Percentiles rank a stretch among this genome's conserved stretches.
Conservation (phyloP, 2,797 vertebrate genomes). For the Micrastur ruficollis region DNA sequence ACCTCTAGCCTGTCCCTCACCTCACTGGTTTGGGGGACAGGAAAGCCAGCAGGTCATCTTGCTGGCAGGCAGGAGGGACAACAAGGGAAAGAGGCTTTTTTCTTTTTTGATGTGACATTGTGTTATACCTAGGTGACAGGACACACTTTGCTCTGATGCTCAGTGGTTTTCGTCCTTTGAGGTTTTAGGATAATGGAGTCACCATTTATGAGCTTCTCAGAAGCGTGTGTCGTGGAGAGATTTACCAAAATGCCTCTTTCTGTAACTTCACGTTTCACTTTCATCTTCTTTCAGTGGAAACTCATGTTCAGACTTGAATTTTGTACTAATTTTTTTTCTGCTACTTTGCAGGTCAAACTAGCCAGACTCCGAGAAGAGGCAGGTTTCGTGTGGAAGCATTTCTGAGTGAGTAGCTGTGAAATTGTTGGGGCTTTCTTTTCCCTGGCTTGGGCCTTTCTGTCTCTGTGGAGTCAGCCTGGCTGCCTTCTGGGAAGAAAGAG, state of each 20-base stretch:
- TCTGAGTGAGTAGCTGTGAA: constrained; percentile 36
- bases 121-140: background rate
- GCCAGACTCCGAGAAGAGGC: background rate
- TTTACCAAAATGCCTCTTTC: background rate
- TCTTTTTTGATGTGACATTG: background rate
- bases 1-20: background rate
- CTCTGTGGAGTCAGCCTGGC: constrained; percentile 46
- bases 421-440: constrained; percentile 20
- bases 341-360: background rate
- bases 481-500: constrained; percentile 45
- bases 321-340: background rate
- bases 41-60: background rate
- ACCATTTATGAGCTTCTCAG: background rate
- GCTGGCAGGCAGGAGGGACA: background rate
- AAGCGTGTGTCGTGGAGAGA: background rate
- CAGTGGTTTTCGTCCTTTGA: background rate
- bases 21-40: background rate
- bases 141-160: background rate
- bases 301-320: background rate
- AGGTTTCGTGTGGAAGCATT: background rate
- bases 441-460: background rate
- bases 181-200: background rate
- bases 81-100: background rate
- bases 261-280: background rate
- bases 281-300: background rate